A percentile compares a stretch with the other conserved stretches of the same genome.
These are phyloP conservation scores for Scrobipalpa atriplicella DNA, from an alignment of 2,888 invertebrate species.

Conservation along the genomic window DNA sequence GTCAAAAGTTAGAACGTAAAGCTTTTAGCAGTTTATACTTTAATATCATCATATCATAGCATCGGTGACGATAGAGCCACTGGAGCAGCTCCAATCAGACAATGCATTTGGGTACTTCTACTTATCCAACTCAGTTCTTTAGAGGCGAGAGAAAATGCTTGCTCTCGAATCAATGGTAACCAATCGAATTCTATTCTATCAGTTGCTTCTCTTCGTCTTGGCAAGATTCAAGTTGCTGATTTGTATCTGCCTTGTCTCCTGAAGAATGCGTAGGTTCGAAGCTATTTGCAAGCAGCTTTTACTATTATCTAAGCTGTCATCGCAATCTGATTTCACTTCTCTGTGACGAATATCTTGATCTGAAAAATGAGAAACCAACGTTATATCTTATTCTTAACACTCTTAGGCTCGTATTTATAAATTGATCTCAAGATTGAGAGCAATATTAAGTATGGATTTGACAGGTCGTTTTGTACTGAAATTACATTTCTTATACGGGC, in stretches of 20 bases:
- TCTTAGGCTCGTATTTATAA: no score
- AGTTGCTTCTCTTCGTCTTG: neutral
- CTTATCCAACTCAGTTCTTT: neutral
- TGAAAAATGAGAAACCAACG: no score
- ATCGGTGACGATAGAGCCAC: neutral
- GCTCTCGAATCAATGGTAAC: neutral
- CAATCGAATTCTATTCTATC: neutral
- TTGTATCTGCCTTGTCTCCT: neutral
- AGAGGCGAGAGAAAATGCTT: neutral
- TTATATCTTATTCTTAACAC: no score
- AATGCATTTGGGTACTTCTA: conserved; percentile 7
- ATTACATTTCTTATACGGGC: no score
- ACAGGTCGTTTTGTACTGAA: no score
- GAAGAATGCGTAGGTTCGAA: neutral
- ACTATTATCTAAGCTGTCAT: neutral
- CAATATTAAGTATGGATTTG: no score
- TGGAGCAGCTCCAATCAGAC: conserved; percentile 7
- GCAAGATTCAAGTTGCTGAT: neutral
- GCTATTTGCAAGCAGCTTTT: neutral
- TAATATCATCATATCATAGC: neutral
- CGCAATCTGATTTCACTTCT: neutral
- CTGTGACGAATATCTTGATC: neutral
- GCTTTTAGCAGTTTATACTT: no score
- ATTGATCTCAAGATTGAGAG: no score
- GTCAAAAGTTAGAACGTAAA: no score